phyloP scores from a whole-genome alignment of 35 echinoderm and acorn worm genomes.

The Apostichopus californicus region DNA sequence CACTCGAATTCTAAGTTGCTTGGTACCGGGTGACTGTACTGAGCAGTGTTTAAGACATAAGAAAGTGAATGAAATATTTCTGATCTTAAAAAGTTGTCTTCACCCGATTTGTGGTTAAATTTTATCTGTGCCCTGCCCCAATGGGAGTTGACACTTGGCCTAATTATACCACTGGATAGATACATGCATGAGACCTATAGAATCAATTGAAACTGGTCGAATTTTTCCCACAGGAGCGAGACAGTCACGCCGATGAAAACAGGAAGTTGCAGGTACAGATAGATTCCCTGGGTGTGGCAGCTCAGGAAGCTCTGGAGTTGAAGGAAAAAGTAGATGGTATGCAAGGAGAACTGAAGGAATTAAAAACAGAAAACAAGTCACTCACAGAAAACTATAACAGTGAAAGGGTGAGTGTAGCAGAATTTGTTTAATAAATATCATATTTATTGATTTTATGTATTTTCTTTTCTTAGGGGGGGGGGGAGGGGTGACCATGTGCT shows the following conservation, averaged over 20 bases:
- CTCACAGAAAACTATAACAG: conserved; percentile 92
- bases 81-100: too few species aligned
- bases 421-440: too few species aligned
- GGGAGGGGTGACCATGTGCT: too few species aligned
- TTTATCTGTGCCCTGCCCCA: background rate
- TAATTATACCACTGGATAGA: too few species aligned
- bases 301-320: conserved; percentile 82
- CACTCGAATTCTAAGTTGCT: too few species aligned
- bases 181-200: too few species aligned
- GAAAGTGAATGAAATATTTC: too few species aligned
- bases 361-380: conserved; percentile 75
- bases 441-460: too few species aligned
- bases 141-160: background rate
- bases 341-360: conserved; percentile 70
- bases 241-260: conserved; percentile 64
- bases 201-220: background rate
- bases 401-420: conserved; percentile 75
- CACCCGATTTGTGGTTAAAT: too few species aligned
- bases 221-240: conserved; percentile 61
- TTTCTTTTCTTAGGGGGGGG: too few species aligned
- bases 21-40: too few species aligned
- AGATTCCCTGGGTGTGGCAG: conserved; percentile 80
- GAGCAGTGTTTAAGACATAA: too few species aligned
- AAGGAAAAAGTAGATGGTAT: conserved; percentile 78
- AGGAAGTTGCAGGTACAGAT: conserved; percentile 80